These are phyloP conservation scores for Plusia festucae DNA, from an alignment of 2,888 invertebrate species.

Conservation along the genomic window DNA sequence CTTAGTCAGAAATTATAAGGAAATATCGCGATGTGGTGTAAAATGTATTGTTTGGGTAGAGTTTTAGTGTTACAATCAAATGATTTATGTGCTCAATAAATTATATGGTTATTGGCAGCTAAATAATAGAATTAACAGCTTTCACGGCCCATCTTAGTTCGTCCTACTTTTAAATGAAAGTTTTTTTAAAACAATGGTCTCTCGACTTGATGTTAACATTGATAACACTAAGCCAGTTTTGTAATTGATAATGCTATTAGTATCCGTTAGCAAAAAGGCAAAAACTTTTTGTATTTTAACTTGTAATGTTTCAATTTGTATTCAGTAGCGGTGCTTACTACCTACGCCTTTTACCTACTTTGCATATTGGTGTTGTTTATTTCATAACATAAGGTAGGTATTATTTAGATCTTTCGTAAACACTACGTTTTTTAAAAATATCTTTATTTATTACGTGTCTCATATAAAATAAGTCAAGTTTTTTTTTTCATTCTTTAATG, in stretches of 20 bases:
- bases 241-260: constrained; percentile 9
- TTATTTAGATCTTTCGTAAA: background rate
- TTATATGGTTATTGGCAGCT: constrained; percentile 31
- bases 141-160: constrained; percentile 34
- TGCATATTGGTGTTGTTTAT: background rate
- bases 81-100: constrained; percentile 26
- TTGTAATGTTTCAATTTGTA: constrained; percentile 5
- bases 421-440: background rate
- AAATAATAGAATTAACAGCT: constrained; percentile 49
- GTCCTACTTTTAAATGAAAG: constrained; percentile 24
- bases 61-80: background rate
- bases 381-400: background rate
- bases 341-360: constrained; percentile 1
- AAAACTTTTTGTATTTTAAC: background rate
- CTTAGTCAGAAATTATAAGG: constrained; percentile 13
- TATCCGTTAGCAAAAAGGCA: constrained; percentile 14
- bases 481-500: too few relatives aligned
- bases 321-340: constrained; percentile 1
- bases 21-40: constrained; percentile 11
- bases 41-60: background rate
- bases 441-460: too few relatives aligned
- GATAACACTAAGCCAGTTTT: constrained; percentile 13
- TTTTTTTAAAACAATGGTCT: constrained; percentile 22
- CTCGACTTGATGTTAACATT: constrained; percentile 26
- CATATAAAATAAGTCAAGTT: too few relatives aligned